Evolutionary conservation across 92 coral and sea anemone genomes (phyloP), one percentile per base, ranked within the genome.

Genomic region (Palythoa caribaeorum): DNA sequence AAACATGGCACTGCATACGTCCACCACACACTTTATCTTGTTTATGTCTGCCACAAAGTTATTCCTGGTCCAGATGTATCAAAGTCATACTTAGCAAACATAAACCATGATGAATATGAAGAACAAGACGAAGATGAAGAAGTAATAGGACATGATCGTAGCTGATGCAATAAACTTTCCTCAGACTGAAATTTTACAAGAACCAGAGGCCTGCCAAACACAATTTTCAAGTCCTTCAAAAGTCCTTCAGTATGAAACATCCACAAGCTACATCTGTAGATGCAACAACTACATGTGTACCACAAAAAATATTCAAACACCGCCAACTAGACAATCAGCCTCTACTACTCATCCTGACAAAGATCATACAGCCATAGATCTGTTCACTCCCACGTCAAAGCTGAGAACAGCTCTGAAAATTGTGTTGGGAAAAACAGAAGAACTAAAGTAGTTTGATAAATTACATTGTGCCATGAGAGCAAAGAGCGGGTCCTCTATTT

Each of bases 171-270:
- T 69, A 69, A 5, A 21, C 28, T 20, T 69, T 28, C 73, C 21
- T 37, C 40, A 69, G 73, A 28, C 15, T 21, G 40, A 69, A 3
- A 72, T 15, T 38, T 38, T 38, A 72, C 77, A 38, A 72, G 77
- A 72, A 72, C 53, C 77, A 38, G 77, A 72, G 38, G 12, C n/a
- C 51, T 72, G 77, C 52, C 52, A 72, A 72, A 38, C 14, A 72
- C 77, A 72, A 72, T 12, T 20, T 72, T 72, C 75, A 70, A 70
- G 77, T 72, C 14, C 14, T 5, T 72, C 77, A 72, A 52, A 72
- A 72, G 53, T 38, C 77, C 71, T 65, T 65, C 71, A 65, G 71
- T 14, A 17, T 65, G 71, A 65, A 65, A 65, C 71, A 65, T 65
- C 71, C 71, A 44, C 6, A 44, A 3, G 48, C 48, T 3, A 44